Evolutionary conservation across 2,113 vertebrate genomes (phyloP).

Genomic region (Ceyx melanurus): DNA sequence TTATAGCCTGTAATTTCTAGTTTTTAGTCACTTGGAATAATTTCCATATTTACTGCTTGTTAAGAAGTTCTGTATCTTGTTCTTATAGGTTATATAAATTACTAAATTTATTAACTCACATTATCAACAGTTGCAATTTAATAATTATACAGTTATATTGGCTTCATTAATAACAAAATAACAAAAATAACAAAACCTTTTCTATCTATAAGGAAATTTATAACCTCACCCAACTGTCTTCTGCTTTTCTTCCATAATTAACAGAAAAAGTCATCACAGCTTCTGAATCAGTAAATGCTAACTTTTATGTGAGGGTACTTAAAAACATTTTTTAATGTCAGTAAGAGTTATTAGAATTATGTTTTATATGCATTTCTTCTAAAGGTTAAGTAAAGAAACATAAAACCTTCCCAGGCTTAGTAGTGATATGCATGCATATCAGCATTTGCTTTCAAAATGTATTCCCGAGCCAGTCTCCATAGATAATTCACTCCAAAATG

Average conservation of each 20-base stretch:
- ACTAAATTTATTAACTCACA: neutral
- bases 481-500: neutral
- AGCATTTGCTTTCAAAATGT: neutral
- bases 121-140: neutral
- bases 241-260: neutral
- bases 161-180: neutral
- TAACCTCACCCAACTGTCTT: neutral
- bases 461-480: neutral
- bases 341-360: neutral
- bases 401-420: neutral
- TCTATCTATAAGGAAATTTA: neutral
- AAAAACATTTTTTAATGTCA: neutral
- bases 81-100: neutral
- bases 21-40: neutral
- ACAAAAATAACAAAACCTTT: neutral
- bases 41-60: neutral
- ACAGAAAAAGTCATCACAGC: neutral
- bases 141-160: neutral
- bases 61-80: neutral
- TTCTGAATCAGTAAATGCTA: neutral
- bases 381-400: neutral
- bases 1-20: neutral
- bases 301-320: neutral
- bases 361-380: neutral
- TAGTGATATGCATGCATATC: neutral